Conservation (phyloP, 2,797 vertebrate genomes). For the Tangara arthus region DNA sequence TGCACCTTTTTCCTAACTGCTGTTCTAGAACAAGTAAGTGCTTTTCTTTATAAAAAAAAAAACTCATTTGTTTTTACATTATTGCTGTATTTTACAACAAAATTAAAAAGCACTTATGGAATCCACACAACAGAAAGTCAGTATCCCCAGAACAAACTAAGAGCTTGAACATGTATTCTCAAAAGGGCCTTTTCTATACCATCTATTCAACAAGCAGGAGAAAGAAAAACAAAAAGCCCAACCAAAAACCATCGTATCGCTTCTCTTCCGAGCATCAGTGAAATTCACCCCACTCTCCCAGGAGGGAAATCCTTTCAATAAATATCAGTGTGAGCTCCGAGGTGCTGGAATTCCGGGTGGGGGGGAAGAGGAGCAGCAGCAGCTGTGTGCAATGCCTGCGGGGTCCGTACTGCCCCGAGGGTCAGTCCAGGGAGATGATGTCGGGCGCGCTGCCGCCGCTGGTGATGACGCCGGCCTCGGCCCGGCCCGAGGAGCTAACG, state of each 20-base stretch:
- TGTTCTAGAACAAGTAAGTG: constrained; percentile 58
- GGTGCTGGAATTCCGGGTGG: background rate
- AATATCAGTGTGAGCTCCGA: constrained; percentile 61
- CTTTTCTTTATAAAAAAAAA: constrained; percentile 29
- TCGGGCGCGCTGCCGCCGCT: constrained; percentile 81
- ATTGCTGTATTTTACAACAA: constrained; percentile 72
- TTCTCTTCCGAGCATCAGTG: constrained; percentile 9
- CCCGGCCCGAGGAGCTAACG: constrained; percentile 78
- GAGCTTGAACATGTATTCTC: background rate
- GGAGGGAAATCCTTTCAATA: constrained; percentile 69
- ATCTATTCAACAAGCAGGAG: background rate
- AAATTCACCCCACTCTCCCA: background rate
- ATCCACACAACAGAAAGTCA: constrained; percentile 39
- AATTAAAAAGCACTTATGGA: constrained; percentile 27
- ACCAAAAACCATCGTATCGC: background rate
- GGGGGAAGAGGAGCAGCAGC: constrained; percentile 10
- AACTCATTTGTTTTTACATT: constrained; percentile 62
- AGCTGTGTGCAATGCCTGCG: constrained; percentile 31
- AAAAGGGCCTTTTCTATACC: constrained; percentile 16
- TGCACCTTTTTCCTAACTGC: background rate
- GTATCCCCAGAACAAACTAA: constrained; percentile 23
- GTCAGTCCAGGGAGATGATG: constrained; percentile 92
- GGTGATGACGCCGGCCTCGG: constrained; percentile 82
- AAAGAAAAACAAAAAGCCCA: background rate
- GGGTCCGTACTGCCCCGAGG: background rate